Conservation (phyloP, 2,888 invertebrate species). For the Eilema depressum region DNA sequence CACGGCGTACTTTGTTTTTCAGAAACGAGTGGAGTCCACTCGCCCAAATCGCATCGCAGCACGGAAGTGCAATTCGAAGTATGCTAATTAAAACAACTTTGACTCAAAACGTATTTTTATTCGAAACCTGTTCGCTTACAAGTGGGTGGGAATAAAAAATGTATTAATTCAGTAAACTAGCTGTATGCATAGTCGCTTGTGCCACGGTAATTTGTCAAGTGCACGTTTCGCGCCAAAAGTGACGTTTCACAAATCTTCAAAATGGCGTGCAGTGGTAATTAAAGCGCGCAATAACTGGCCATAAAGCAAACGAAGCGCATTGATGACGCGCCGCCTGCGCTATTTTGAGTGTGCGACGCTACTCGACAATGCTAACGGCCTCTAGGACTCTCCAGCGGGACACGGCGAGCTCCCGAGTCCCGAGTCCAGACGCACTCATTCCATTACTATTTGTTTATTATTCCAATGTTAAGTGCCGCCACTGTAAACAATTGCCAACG, state of each 20-base stretch:
- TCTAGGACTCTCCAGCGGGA: conserved; percentile 80
- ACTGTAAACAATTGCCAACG: conserved; percentile 33
- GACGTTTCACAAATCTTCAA: conserved; percentile 81
- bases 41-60: conserved; percentile 59
- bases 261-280: conserved; percentile 79
- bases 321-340: conserved; percentile 79
- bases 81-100: conserved; percentile 66
- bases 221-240: conserved; percentile 76
- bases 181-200: conserved; percentile 47
- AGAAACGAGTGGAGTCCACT: conserved; percentile 64
- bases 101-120: conserved; percentile 50
- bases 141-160: conserved; percentile 47
- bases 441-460: conserved; percentile 47
- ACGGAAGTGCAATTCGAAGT: conserved; percentile 67
- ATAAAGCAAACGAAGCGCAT: conserved; percentile 80
- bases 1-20: conserved; percentile 72
- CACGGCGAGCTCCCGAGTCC: conserved; percentile 28
- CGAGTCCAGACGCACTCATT: conserved; percentile 37
- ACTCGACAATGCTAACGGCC: conserved; percentile 86
- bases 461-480: conserved; percentile 34
- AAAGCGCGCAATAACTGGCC: conserved; percentile 82
- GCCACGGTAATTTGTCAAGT: conserved; percentile 70
- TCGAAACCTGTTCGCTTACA: conserved; percentile 41
- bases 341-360: conserved; percentile 81
- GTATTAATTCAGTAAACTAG: conserved; percentile 44